Evolutionary conservation across 1,140 invertebrate species (phyloP), one percentile per base, ranked within the genome.

Genomic region (Hylyphantes graminicola): DNA sequence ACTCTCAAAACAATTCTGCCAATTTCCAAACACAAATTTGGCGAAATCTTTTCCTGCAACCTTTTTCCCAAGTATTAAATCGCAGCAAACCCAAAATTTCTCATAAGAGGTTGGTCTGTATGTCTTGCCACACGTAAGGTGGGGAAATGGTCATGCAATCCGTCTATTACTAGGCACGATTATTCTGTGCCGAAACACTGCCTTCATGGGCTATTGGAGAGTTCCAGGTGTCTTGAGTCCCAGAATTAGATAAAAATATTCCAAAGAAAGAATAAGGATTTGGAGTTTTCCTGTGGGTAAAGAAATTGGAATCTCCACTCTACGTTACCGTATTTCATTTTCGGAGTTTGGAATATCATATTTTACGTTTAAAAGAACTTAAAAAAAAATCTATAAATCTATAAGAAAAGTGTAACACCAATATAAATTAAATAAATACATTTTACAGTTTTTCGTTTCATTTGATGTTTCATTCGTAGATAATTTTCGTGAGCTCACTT

Each of bases 81-180:
- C 53, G 55, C 21, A 48, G 72, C 48, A 74, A 74, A 51, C 72
- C 53, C 59, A 21, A 21, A 74, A 74, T 13, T 74, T 21, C 53
- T 59, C 53, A 19, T 74, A 74, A 74, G 72, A 35, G 55, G 55
- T 74, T 51, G 48, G 53, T 57, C 72, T 21, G 55, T 55, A 51
- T 53, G 72, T 74, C 55, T 74, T 74, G 72, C 53, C 59, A 57
- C 72, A 74, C 72, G 72, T 74, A 74, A 74, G 72, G 72, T 74
- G 72, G 72, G 57, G 21, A 74, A 74, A 74, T 13, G 72, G 72
- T 57, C 72, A 74, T 74, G 72, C 72, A 74, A 74, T 74, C 72
- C 72, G 21, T 57, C 72, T 74, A 74, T 74, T 74, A 74, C 59
- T 1, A 74, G 59, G 72, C 53, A 35, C 72, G 72, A 74, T 74